Base-by-base conservation (phyloP, 2,113 vertebrate genomes). In the Lasiurus borealis region DNA sequence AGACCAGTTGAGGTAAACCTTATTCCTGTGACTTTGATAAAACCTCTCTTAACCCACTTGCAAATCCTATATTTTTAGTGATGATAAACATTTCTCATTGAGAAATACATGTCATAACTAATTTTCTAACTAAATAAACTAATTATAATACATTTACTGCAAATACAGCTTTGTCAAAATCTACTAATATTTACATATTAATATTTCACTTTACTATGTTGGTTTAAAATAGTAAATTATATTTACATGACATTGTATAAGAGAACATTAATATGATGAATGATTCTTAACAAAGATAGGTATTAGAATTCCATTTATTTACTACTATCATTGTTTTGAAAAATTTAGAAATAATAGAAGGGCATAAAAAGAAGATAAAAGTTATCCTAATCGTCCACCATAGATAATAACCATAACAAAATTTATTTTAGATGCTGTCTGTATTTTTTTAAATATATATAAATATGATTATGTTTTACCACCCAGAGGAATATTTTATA, bases 231-330 rank as follows among this genome's bases (percentile, higher is more conserved):
- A 71, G 16, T 66, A 27, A 84, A 62, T 85, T 69, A 4, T 50
- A 84, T 82, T 76, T 78, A 71, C 4, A 77, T 34, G 5, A n/a
- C 12, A 16, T 87, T 66, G 14, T 50, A 23, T 71, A 27, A 76
- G 34, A 77, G 5, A 50, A 71, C 16, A 73, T 25, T 71, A 62
- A 85, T n/a, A n/a, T 72, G 31, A 85, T 34, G 87, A 14, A 15
- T 95, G 25, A 50, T 80, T 87, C 72, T 48, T 85, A 92, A 91
- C 69, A 62, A 85, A 91, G 15, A 77, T 16, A n/a, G 11, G 15
- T 54, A 71, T 83, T 62, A 90, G 83, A 77, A 80, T 71, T 81
- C 19, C 19, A 84, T 77, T 19, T 52, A 83, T 64, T 68, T 44
- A 68, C 27, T 81, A 54, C 57, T 78, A 18, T 75, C 48, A 54